Evolutionary conservation across 2,888 invertebrate genomes (phyloP).

Genomic region (Protonemura montana): DNA sequence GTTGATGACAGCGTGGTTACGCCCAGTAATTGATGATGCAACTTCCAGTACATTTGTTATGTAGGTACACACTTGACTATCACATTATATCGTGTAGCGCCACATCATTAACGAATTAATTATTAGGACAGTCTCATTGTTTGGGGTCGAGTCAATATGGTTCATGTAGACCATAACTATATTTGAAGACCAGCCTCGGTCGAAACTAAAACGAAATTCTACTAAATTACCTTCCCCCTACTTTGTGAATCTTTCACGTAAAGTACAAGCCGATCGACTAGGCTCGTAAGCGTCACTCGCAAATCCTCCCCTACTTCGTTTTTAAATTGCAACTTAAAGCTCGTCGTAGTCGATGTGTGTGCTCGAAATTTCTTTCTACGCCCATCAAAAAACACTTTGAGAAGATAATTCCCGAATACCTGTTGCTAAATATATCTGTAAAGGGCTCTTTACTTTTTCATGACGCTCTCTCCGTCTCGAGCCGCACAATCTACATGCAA

Average conservation of each 20-base stretch:
- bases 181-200: not conserved
- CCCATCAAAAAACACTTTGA: conserved; percentile 28
- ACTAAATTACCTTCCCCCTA: not conserved
- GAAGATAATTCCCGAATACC: conserved; percentile 21
- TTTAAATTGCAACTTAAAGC: conserved; percentile 26
- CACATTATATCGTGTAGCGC: not conserved
- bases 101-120: not conserved
- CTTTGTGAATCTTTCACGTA: not conserved
- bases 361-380: conserved; percentile 2
- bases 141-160: not conserved
- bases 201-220: too few relatives aligned
- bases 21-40: conserved; percentile 7
- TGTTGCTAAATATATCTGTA: conserved; percentile 23
- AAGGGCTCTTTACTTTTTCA: conserved; percentile 22
- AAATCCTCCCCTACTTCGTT: conserved; percentile 8
- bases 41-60: not conserved
- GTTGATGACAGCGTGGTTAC: not conserved
- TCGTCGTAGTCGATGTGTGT: not conserved
- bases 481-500: conserved; percentile 19
- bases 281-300: not conserved
- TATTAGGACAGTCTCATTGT: not conserved
- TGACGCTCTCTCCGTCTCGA: not conserved
- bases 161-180: too few relatives aligned
- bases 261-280: not conserved
- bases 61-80: not conserved